Conservation (phyloP, 2,888 invertebrate genomes). For the Leucophora obtusa region DNA sequence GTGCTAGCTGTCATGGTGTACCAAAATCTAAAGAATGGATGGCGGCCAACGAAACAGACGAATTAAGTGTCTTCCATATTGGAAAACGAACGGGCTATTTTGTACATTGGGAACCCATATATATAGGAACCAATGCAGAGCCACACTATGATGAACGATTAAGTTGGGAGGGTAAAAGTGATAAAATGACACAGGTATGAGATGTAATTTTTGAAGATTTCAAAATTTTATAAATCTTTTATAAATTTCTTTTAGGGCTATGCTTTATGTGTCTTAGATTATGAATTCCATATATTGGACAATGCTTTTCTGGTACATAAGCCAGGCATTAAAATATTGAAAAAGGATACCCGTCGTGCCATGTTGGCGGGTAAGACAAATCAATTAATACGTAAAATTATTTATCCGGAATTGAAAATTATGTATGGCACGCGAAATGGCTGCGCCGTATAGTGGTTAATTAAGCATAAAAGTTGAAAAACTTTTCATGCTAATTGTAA, state of each 20-base stretch:
- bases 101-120: conserved; percentile 95
- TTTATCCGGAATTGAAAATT: conserved; percentile 90
- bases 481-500: conserved; percentile 64
- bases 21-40: conserved; percentile 93
- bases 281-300: conserved; percentile 94
- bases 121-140: conserved; percentile 92
- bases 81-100: conserved; percentile 89
- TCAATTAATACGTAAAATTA: conserved; percentile 86
- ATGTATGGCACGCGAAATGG: conserved; percentile 89
- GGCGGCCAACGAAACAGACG: conserved; percentile 83
- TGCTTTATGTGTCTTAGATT: conserved; percentile 92
- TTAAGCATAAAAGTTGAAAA: conserved; percentile 67
- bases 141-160: conserved; percentile 94
- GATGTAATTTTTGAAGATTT: conserved; percentile 1
- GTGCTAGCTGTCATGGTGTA: conserved; percentile 92
- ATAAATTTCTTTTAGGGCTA: conserved; percentile 84
- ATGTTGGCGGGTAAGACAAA: conserved; percentile 88
- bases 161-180: conserved; percentile 96
- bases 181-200: conserved; percentile 95
- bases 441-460: conserved; percentile 86
- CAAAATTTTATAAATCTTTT: neutral
- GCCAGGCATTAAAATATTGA: conserved; percentile 92
- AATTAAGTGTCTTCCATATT: conserved; percentile 87
- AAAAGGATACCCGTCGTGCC: conserved; percentile 88
- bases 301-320: conserved; percentile 96